Conservation (phyloP, 2,888 invertebrate species). For the Trachelus tabidus region DNA sequence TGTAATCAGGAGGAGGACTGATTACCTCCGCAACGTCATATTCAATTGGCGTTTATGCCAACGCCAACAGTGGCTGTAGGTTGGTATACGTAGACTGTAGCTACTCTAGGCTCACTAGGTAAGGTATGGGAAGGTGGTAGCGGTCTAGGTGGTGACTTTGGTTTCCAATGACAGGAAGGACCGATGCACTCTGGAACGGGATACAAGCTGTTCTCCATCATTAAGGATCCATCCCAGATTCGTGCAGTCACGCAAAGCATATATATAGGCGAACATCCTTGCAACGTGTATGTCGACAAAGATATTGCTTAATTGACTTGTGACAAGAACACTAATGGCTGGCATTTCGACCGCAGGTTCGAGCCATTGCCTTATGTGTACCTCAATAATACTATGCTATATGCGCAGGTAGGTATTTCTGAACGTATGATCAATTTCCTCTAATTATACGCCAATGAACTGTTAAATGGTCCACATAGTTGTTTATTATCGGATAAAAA, state of each 20-base stretch:
- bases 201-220: too few species aligned
- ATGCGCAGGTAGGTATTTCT: not conserved
- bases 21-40: slow-evolving; percentile 11
- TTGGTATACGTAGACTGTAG: not conserved
- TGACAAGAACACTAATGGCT: not conserved
- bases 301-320: not conserved
- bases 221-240: not conserved
- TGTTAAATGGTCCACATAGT: not conserved
- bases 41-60: slow-evolving; percentile 5
- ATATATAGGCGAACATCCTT: not conserved
- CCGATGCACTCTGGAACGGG: too few species aligned
- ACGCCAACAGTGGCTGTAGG: not conserved
- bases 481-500: not conserved
- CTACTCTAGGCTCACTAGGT: not conserved
- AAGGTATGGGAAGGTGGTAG: not conserved
- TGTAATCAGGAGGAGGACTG: slow-evolving; percentile 13
- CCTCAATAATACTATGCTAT: not conserved
- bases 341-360: not conserved
- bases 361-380: not conserved
- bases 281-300: not conserved
- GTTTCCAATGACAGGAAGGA: too few species aligned
- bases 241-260: not conserved
- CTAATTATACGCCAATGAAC: not conserved
- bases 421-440: not conserved
- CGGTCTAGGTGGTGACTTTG: not conserved